Percentiles rank a stretch among this genome's conserved stretches.
Evolutionary conservation across 2,797 vertebrate genomes (phyloP).

Genomic region (Sitta carolinensis): DNA sequence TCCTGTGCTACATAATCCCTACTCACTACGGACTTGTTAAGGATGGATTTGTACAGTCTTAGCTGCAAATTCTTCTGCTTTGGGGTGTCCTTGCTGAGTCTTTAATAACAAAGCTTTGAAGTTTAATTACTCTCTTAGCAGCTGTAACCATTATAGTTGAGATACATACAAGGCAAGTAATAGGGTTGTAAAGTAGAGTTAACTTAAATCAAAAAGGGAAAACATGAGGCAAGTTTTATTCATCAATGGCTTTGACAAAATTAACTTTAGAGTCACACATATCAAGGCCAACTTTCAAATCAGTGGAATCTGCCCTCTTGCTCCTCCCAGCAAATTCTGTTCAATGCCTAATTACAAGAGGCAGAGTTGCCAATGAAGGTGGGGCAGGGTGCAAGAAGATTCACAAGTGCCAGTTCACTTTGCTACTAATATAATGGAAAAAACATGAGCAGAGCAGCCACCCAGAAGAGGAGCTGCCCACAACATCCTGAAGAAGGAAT

Average conservation of each 20-base stretch:
- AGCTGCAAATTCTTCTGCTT: conserved; percentile 37
- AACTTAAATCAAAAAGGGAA: conserved; percentile 3
- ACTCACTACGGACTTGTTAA: background rate
- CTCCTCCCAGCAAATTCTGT: conserved; percentile 54
- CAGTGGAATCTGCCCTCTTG: background rate
- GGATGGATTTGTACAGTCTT: conserved; percentile 19
- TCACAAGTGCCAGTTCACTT: conserved; percentile 55
- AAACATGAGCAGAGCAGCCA: conserved; percentile 56
- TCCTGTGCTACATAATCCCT: conserved; percentile 40
- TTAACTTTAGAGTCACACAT: conserved; percentile 19
- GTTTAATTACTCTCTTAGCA: conserved; percentile 38
- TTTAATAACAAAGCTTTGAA: conserved; percentile 45
- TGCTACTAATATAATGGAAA: conserved; percentile 60
- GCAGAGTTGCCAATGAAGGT: background rate
- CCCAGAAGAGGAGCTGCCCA: conserved; percentile 46
- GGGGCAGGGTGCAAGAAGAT: background rate
- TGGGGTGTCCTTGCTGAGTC: background rate
- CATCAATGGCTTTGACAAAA: conserved; percentile 43
- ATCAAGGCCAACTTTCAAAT: conserved; percentile 48
- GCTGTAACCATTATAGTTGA: background rate
- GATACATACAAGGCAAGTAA: background rate
- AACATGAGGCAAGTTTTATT: conserved; percentile 45
- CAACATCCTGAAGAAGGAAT: background rate
- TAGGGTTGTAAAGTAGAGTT: conserved; percentile 16
- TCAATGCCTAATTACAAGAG: conserved; percentile 47